Conservation (phyloP, 2,113 vertebrate species). For the Eptesicus fuscus region DNA sequence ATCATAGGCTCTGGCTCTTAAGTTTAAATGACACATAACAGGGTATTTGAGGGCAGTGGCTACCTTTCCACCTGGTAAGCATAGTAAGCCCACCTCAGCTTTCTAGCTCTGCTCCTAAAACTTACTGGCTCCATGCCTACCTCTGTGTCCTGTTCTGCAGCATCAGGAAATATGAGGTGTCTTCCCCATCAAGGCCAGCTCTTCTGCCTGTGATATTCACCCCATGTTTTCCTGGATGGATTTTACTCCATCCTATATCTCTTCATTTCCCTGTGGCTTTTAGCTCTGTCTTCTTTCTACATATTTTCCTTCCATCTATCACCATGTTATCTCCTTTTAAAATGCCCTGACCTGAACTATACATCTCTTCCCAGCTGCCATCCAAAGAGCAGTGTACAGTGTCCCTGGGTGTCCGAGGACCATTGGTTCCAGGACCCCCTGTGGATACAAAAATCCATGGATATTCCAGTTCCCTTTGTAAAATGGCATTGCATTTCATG, state of each 20-base stretch:
- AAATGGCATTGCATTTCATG: not conserved
- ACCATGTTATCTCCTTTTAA: not conserved
- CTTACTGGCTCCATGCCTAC: not conserved
- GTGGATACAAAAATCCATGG: not conserved
- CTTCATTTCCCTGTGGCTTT: not conserved
- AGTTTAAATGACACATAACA: not conserved
- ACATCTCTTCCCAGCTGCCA: not conserved
- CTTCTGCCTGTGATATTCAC: not conserved
- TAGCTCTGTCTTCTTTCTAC: not conserved
- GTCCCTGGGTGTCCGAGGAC: not conserved
- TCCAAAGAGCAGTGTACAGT: not conserved
- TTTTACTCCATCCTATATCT: not conserved
- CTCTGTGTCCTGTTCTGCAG: not conserved
- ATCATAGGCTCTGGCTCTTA: not conserved
- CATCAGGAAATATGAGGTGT: not conserved
- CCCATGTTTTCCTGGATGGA: not conserved
- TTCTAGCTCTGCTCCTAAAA: not conserved
- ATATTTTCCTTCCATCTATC: not conserved
- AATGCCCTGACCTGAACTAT: not conserved
- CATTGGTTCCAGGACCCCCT: not conserved
- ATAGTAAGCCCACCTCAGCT: not conserved
- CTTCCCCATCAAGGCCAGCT: not conserved
- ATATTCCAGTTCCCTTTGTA: not conserved
- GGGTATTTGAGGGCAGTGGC: not conserved
- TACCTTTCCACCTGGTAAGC: not conserved